Evolutionary conservation across 2,797 vertebrate genomes (phyloP).

Genomic region (Onychomys torridus): DNA sequence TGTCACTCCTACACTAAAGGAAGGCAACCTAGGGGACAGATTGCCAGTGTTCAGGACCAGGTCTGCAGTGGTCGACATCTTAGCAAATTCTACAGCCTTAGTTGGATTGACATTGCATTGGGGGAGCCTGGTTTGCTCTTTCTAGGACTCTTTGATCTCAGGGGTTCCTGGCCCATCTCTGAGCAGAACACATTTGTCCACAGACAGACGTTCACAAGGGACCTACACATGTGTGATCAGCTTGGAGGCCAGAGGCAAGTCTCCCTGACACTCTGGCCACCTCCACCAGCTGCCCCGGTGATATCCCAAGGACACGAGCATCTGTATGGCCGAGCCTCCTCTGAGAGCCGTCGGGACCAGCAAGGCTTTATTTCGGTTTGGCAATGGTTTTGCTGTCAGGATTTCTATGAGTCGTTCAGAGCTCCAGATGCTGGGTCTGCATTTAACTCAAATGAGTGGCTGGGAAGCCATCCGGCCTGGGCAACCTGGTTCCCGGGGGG

Average conservation of each 20-base stretch:
- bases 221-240: not conserved
- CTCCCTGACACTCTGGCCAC: not conserved
- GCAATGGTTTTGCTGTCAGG: not conserved
- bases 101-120: too few species aligned
- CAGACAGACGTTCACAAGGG: not conserved
- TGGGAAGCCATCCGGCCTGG: not conserved
- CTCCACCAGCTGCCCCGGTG: not conserved
- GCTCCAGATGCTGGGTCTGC: not conserved
- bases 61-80: not conserved
- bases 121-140: not conserved
- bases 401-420: not conserved
- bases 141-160: not conserved
- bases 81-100: not conserved
- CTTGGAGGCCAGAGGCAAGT: not conserved
- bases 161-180: not conserved
- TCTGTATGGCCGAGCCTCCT: not conserved
- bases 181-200: not conserved
- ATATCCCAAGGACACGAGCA: not conserved
- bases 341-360: not conserved
- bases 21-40: not conserved
- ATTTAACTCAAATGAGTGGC: not conserved
- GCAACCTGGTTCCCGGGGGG: constrained; percentile 61
- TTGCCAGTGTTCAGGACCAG: not conserved
- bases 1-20: too few species aligned
- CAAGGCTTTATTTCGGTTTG: not conserved